Evolutionary conservation across 2,888 invertebrate species (phyloP), one percentile per base, ranked within the genome.

Genomic region (Nomada hirtipes): DNA sequence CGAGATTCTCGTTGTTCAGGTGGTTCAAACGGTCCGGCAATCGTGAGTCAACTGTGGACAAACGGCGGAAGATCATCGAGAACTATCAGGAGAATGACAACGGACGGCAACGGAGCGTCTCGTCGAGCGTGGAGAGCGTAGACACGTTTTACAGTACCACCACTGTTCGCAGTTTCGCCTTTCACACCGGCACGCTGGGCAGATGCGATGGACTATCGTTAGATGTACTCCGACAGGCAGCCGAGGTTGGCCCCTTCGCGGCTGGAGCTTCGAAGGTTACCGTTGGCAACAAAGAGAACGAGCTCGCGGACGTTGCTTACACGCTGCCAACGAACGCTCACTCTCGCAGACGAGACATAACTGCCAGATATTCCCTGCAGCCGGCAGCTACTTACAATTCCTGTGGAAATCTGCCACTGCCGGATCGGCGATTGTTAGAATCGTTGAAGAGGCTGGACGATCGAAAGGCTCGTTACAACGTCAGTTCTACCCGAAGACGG

Each of bases 131-230:
- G 86, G 95, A 95, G 83, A 96, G 96, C 92, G 94, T 96, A 83
- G 95, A 96, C 88, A 97, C 97, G 87, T 95, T 95, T 68, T 96
- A 96, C 90, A 97, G 97, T 88, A 96, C 96, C 76, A 96, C 96
- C 68, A 97, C 97, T 13, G 96, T 96, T 23, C 95, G 95, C 57
- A 97, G 97, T 90, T 97, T 97, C 91, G 96, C 96, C 23, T 97
- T 96, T 92, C 95, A 85, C 92, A 95, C 83, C 95, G 97, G 81
- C 94, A 86, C 85, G 0, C 52, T 88, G 7, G 76, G 75, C 95
- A 50, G 94, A 94, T 29, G 79, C 76, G 36, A 82, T 64, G 87
- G 77, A 1, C 29, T 87, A 4, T 81, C 85, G 18, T 67, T 88
- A 44, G 88, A 89, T 65, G 83, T 90, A 4, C 73, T 88, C 11